These are phyloP conservation scores for Plumapathes pennacea DNA, from an alignment of 92 coral and sea anemone genomes.

Conservation along the genomic window DNA sequence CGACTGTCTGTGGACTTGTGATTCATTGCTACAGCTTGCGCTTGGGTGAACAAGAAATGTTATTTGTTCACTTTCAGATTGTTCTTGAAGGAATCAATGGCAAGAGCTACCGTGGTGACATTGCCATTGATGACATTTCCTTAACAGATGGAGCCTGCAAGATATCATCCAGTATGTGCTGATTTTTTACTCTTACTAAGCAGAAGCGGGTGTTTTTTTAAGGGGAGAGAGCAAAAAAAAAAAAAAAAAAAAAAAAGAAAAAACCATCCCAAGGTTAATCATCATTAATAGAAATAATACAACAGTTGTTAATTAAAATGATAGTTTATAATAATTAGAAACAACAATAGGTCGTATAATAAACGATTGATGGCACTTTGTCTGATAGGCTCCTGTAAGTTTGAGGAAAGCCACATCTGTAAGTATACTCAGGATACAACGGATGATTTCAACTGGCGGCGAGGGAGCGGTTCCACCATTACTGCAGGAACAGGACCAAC, in stretches of 20 bases:
- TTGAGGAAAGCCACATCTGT: constrained; percentile 82
- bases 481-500: constrained; percentile 79
- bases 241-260: too few relatives aligned
- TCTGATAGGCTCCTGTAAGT: constrained; percentile 77
- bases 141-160: constrained; percentile 74
- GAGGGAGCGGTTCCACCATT: constrained; percentile 79
- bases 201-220: too few relatives aligned
- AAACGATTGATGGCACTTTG: neutral
- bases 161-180: constrained; percentile 56
- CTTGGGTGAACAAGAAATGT: neutral
- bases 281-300: neutral
- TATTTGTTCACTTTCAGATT: constrained; percentile 37
- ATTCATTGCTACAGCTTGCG: too few relatives aligned
- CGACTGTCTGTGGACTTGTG: too few relatives aligned
- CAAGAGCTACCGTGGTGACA: constrained; percentile 73
- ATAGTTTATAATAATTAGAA: neutral
- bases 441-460: constrained; percentile 85
- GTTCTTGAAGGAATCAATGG: constrained; percentile 74
- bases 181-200: neutral
- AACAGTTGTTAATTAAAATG: too few relatives aligned
- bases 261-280: too few relatives aligned
- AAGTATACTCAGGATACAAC: constrained; percentile 74
- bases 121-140: constrained; percentile 86
- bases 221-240: too few relatives aligned
- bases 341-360: neutral